Base-by-base conservation (phyloP, 2,797 vertebrate genomes). In the Alauda arvensis region DNA sequence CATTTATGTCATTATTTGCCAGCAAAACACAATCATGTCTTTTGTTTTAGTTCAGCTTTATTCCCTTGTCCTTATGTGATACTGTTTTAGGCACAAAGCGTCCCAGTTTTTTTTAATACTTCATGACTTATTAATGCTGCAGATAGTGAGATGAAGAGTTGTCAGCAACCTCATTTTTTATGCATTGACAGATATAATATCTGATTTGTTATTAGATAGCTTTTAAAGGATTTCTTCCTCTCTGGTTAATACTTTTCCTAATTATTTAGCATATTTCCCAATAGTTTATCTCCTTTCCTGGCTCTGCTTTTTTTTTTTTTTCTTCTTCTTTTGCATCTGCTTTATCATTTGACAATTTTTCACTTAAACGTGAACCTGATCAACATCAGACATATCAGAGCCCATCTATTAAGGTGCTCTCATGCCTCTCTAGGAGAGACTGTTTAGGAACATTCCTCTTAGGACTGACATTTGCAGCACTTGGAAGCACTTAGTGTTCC, bases 111-210 rank as follows among this genome's bases (percentile, higher is more conserved):
- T 95, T 95, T 94, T 90, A 88, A 91, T 51, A 88, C 87, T 92
- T 97, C 93, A 95, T 96, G 66, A 96, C 49, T 96, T 96, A 97
- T 96, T 97, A 96, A 97, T 96, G 95, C 86, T 5, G 25, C 68
- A 87, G 89, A 96, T 79, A 18, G 25, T 77, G 83, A 94, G 88
- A 95, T 90, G 93, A 96, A 91, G 92, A 88, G 55, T 93, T 95
- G 93, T 95, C 93, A 95, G 93, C 92, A 96, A 89, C 76, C 82
- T 91, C 45, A 72, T 56, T 85, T 92, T 93, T 93, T 77, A 83
- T 91, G 51, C 95, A 96, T 95, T 95, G 96, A 95, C 91, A 96
- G 88, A 87, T 91, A 72, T 53, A 95, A 92, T 90, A 93, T 87
- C 85, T 86, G 77, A 89, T 94, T 90, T 94, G 83, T 95, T 93